These are phyloP conservation scores for Planococcus citri DNA, from an alignment of 1,140 invertebrate genomes.

Conservation along the genomic window DNA sequence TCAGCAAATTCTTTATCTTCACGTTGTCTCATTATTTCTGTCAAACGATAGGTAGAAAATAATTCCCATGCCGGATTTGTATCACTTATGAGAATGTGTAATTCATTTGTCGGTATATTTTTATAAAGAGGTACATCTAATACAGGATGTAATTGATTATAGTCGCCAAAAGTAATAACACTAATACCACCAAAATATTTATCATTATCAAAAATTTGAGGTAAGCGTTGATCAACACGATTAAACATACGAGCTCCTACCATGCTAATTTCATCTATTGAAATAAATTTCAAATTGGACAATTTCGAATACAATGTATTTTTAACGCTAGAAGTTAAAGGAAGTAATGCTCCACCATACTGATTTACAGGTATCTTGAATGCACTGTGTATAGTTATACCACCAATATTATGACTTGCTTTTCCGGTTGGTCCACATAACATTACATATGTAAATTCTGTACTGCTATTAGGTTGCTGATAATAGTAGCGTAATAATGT, in stretches of 20 bases:
- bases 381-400: constrained; percentile 16
- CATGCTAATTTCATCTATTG: constrained; percentile 26
- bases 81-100: background rate
- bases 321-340: background rate
- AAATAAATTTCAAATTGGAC: constrained; percentile 21
- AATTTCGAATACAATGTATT: constrained; percentile 6
- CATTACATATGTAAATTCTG: background rate
- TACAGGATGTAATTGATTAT: constrained; percentile 26
- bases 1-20: constrained; percentile 22
- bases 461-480: background rate
- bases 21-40: constrained; percentile 25
- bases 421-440: constrained; percentile 14
- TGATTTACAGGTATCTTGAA: background rate
- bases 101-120: background rate
- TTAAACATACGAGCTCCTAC: background rate
- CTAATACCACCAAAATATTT: constrained; percentile 22
- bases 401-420: background rate
- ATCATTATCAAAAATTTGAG: constrained; percentile 15
- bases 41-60: constrained; percentile 22
- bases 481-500: background rate
- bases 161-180: constrained; percentile 23
- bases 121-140: constrained; percentile 21
- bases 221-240: constrained; percentile 23
- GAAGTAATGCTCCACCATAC: too few species aligned
- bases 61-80: constrained; percentile 20